Percentiles rank a stretch among this genome's conserved stretches.
Evolutionary conservation across 1,140 invertebrate genomes (phyloP).

Genomic region (Drosophila pallidifrons): DNA sequence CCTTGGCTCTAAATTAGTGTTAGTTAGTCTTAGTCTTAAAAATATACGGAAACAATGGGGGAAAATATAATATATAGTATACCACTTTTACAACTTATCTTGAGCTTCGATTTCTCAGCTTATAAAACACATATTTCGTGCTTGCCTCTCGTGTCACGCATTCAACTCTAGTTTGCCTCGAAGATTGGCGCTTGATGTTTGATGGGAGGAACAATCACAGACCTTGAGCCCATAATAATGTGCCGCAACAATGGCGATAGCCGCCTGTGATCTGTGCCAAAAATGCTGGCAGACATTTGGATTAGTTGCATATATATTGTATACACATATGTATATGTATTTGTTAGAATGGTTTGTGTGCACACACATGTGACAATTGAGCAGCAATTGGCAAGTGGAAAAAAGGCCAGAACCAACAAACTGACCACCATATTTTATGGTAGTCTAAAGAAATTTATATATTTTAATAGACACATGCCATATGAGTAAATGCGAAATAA

Average conservation of each 20-base stretch:
- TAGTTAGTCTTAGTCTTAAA: too few relatives aligned
- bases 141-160: background rate
- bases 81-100: too few relatives aligned
- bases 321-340: too few relatives aligned
- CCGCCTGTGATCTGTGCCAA: slow-evolving; percentile 41
- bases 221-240: slow-evolving; percentile 11
- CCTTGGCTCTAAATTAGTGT: too few relatives aligned
- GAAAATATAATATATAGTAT: too few relatives aligned
- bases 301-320: background rate
- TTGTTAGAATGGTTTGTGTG: background rate
- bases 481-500: background rate
- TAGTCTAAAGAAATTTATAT: background rate
- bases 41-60: too few relatives aligned
- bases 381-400: background rate
- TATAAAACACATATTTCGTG: background rate
- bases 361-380: slow-evolving; percentile 18
- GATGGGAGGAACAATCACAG: background rate
- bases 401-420: background rate
- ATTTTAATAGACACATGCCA: background rate
- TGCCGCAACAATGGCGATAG: slow-evolving; percentile 4
- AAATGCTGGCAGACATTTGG: slow-evolving; percentile 20
- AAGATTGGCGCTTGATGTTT: background rate
- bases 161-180: background rate
- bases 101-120: too few relatives aligned
- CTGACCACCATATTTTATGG: background rate